A percentile compares a stretch with the other conserved stretches of the same genome.
phyloP scores from a whole-genome alignment of 2,113 vertebrate species.

The Muntiacus muntjak region DNA sequence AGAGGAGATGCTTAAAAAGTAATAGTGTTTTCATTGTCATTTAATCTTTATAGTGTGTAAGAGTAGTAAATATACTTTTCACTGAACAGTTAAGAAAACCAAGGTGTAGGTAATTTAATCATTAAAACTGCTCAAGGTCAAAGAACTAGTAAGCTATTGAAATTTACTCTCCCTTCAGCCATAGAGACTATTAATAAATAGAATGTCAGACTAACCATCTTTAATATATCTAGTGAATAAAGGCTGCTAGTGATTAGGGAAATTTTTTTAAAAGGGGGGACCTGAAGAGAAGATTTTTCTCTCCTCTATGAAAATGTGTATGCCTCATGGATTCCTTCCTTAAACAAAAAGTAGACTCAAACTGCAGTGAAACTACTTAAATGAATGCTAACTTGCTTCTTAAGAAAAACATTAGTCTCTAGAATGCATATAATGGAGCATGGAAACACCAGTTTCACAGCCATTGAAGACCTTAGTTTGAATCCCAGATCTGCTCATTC shows the following conservation, averaged over 20 bases:
- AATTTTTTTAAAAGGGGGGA: not conserved
- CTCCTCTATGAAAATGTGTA: not conserved
- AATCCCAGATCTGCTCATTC: not conserved
- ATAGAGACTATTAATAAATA: not conserved
- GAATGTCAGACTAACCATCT: not conserved
- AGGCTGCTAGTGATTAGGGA: not conserved
- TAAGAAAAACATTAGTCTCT: not conserved
- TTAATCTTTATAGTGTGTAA: not conserved
- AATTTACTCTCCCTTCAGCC: not conserved
- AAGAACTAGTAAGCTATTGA: not conserved
- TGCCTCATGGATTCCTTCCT: not conserved
- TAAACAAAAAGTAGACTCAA: not conserved
- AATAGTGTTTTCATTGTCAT: not conserved
- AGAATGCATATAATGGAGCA: not conserved
- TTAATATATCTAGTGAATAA: not conserved
- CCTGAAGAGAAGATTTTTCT: not conserved
- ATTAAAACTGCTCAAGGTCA: not conserved
- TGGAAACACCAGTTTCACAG: not conserved
- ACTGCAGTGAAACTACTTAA: not conserved
- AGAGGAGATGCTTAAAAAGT: not conserved
- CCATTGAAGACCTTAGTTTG: not conserved
- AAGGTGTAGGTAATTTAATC: not conserved
- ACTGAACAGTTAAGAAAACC: constrained; percentile 23
- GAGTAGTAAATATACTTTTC: not conserved
- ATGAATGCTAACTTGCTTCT: not conserved